A percentile compares a stretch with the other conserved stretches of the same genome.
Conservation (phyloP, 2,113 vertebrate genomes). For the Ictalurus furcatus region DNA sequence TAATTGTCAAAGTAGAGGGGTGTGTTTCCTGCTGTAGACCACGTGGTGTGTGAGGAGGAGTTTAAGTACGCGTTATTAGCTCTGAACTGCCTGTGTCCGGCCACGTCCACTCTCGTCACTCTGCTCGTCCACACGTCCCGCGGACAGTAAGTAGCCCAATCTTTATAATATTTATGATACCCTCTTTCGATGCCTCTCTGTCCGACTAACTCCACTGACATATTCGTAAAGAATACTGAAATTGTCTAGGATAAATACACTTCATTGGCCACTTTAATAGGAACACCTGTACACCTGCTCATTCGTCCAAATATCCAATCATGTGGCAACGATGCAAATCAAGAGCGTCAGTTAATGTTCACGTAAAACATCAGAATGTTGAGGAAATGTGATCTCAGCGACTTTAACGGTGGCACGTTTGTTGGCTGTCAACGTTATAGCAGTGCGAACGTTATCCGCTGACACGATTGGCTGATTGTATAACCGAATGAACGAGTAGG, state of each 20-base stretch:
- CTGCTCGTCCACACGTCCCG: slow-evolving; percentile 94
- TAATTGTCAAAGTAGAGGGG: slow-evolving; percentile 8
- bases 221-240: not conserved
- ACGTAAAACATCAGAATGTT: not conserved
- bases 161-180: not conserved
- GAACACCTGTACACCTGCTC: not conserved
- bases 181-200: not conserved
- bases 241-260: not conserved
- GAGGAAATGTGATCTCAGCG: not conserved
- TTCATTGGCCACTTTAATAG: not conserved
- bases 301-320: not conserved
- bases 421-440: not conserved
- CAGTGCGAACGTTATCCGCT: not conserved
- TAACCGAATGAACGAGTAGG: not conserved
- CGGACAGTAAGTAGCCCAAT: slow-evolving; percentile 84
- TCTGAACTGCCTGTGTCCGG: slow-evolving; percentile 93
- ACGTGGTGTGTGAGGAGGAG: slow-evolving; percentile 98
- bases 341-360: not conserved
- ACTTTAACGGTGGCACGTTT: not conserved
- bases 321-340: not conserved
- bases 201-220: not conserved
- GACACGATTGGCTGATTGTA: not conserved
- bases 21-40: slow-evolving; percentile 75
- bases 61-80: slow-evolving; percentile 98
- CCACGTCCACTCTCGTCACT: slow-evolving; percentile 94